phyloP scores from a whole-genome alignment of 2,797 vertebrate genomes.

The Acanthurus leucopareius region DNA sequence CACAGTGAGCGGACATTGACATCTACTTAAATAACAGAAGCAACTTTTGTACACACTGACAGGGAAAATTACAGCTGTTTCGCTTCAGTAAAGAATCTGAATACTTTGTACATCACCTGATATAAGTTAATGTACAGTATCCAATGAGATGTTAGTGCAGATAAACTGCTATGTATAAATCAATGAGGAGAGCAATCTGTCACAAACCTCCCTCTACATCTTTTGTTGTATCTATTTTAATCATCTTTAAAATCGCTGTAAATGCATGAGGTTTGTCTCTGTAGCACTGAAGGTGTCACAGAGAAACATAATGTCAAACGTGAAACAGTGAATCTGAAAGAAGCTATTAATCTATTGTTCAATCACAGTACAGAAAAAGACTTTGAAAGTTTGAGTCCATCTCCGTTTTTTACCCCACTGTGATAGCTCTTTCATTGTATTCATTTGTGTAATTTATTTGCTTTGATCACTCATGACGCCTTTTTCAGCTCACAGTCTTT shows the following conservation, averaged over 20 bases:
- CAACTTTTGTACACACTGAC: too few relatives aligned
- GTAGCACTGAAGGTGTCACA: not conserved
- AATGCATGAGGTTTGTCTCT: not conserved
- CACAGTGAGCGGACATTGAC: not conserved
- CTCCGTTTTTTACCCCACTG: not conserved
- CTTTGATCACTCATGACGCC: not conserved
- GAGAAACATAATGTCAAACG: not conserved
- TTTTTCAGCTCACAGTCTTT: not conserved
- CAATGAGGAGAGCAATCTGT: not conserved
- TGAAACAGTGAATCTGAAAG: not conserved
- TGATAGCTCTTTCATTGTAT: not conserved
- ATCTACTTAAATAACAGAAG: not conserved
- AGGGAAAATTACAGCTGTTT: too few relatives aligned
- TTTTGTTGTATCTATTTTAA: not conserved
- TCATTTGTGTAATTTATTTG: not conserved
- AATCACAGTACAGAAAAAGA: not conserved
- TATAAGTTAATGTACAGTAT: not conserved
- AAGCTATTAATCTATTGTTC: not conserved
- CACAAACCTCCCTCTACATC: constrained; percentile 1
- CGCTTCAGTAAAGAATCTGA: too few relatives aligned
- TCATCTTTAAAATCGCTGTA: not conserved
- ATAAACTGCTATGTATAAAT: not conserved
- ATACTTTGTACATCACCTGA: not conserved
- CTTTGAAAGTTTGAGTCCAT: not conserved
- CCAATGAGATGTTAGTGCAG: not conserved